Percentiles rank a stretch among this genome's conserved stretches.
Evolutionary conservation across 2,888 invertebrate genomes (phyloP).

Genomic region (Globia sparganii): DNA sequence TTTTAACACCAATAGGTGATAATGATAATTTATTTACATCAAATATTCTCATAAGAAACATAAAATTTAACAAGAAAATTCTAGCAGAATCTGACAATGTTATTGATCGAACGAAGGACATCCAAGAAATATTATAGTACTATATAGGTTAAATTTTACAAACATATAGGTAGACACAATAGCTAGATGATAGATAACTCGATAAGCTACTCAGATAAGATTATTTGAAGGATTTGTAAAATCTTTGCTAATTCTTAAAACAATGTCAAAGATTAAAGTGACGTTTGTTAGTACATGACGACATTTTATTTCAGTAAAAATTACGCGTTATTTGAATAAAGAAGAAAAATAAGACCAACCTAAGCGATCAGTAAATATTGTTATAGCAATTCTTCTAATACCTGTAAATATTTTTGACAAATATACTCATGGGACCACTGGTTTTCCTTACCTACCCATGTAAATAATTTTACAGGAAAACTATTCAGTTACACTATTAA

Average conservation of each 20-base stretch:
- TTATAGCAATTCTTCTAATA: constrained; percentile 11
- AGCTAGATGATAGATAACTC: constrained; percentile 25
- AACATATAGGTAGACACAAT: constrained; percentile 14
- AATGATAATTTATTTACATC: not conserved
- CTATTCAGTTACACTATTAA: constrained; percentile 4
- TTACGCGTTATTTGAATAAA: constrained; percentile 1
- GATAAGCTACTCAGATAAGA: constrained; percentile 24
- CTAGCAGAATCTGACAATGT: constrained; percentile 9
- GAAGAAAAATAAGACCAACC: constrained; percentile 9
- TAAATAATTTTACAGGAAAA: constrained; percentile 23
- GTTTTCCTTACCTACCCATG: constrained; percentile 17
- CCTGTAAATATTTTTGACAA: constrained; percentile 36
- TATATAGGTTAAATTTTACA: constrained; percentile 12
- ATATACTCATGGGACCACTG: not conserved
- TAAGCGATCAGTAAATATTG: constrained; percentile 35
- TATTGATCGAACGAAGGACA: constrained; percentile 34
- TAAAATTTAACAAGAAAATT: constrained; percentile 13
- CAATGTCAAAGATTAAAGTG: constrained; percentile 28
- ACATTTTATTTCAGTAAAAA: constrained; percentile 17
- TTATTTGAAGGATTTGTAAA: constrained; percentile 31
- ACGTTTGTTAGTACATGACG: constrained; percentile 6
- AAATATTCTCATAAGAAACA: not conserved
- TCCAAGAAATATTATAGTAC: constrained; percentile 6
- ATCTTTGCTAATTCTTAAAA: constrained; percentile 33
- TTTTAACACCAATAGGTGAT: not conserved